Evolutionary conservation across 2,888 invertebrate species (phyloP).

Genomic region (Oasisia sp.): DNA sequence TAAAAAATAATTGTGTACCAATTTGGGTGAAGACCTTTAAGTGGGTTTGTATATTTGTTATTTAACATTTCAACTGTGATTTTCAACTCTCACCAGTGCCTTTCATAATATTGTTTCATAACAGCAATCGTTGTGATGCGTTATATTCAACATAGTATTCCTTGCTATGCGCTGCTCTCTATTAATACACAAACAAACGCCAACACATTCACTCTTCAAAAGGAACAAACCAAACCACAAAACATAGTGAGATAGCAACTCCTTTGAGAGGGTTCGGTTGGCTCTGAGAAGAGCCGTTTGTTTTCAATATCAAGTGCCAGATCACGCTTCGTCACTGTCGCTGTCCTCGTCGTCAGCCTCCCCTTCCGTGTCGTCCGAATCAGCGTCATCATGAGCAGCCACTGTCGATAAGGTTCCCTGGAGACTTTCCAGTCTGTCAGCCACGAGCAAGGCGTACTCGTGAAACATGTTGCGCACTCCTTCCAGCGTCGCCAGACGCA

Average conservation of each 20-base stretch:
- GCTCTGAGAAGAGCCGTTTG: slow-evolving; percentile 17
- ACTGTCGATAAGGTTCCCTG: background rate
- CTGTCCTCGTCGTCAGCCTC: background rate
- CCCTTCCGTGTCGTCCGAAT: background rate
- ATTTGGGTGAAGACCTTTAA: too few relatives aligned
- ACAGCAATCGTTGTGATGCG: background rate
- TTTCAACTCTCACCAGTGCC: background rate
- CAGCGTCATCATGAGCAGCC: background rate
- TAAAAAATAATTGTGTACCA: too few relatives aligned
- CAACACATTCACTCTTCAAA: background rate
- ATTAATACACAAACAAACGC: too few relatives aligned
- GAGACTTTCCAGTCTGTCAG: background rate
- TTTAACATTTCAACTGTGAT: background rate
- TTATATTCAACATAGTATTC: too few relatives aligned
- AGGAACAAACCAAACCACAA: background rate
- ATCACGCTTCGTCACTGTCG: background rate
- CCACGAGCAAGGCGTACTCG: background rate
- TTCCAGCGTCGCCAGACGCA: background rate
- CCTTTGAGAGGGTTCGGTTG: background rate
- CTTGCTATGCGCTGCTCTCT: too few relatives aligned
- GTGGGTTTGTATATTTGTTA: background rate
- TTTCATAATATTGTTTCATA: background rate
- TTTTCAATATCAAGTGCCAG: background rate
- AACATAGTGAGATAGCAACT: background rate
- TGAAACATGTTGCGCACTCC: background rate